Evolutionary conservation across 2,113 vertebrate species (phyloP), one percentile per base, ranked within the genome.

Genomic region (Protobothrops flavoviridis): DNA sequence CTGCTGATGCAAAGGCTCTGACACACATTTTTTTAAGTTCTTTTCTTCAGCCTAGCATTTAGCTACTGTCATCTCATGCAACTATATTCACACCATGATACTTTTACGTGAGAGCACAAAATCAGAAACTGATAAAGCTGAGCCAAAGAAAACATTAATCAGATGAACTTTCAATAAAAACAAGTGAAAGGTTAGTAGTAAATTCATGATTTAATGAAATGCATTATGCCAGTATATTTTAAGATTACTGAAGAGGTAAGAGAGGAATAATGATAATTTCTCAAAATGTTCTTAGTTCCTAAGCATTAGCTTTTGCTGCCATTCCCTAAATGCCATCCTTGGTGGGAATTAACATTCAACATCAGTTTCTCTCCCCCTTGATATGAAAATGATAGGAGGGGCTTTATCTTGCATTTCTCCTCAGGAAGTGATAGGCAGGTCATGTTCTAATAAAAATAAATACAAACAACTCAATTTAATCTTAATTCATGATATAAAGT

Each of bases 41-140:
- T 89, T 94, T 92, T 92, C 87, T 92, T 93, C 85, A 87, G 87
- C 74, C 61, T 52, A 29, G n/a, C 39, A 13, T 89, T 91, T 85
- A 91, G 0, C 53, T 0, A 4, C 74, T 92, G 87, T 45, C 90
- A 94, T 55, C 55, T 53, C 85, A 21, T 26, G 48, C 56, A n/a
- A 92, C 57, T 48, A 52, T 90, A 74, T 20, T 21, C 89, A 93
- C 2, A 88, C 52, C 74, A 52, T n/a, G 1, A 88, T 94, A 94
- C 55, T 64, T 87, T 93, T 93, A 69, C 17, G 87, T 45, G 56
- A 0, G 33, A 55, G 15, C 10, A 52, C 17, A 43, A 89, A 94
- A 39, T 52, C 55, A 88, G 69, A 91, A 92, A 89, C 94, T 89
- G 92, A 21, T 93, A 29, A 55, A 9, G 21, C 20, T 61, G 89